These are phyloP conservation scores for Rhizomys pruinosus DNA, from an alignment of 2,113 vertebrate species.

Conservation along the genomic window DNA sequence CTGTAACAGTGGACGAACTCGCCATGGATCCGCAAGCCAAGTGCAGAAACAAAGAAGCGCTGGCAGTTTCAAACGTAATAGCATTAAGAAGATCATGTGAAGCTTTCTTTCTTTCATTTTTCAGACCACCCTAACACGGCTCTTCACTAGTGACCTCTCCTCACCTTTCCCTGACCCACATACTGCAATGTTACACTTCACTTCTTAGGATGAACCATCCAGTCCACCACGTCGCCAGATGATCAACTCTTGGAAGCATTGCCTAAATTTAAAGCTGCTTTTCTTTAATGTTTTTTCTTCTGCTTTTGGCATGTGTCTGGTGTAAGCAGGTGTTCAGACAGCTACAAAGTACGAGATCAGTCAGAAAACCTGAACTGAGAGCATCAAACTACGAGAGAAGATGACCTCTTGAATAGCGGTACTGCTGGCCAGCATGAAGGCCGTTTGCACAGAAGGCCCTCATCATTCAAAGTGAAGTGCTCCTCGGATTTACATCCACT, in stretches of 20 bases:
- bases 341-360: constrained; percentile 53
- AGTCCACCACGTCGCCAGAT: constrained; percentile 77
- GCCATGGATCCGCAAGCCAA: constrained; percentile 98
- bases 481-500: constrained; percentile 81
- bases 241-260: too few relatives aligned
- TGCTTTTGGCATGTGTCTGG: constrained; percentile 51
- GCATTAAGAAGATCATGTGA: constrained; percentile 99
- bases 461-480: constrained; percentile 81
- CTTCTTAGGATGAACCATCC: constrained; percentile 78
- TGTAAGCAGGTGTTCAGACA: constrained; percentile 75
- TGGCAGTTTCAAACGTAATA: constrained; percentile 98
- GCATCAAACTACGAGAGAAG: constrained; percentile 36
- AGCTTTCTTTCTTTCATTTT: constrained; percentile 65
- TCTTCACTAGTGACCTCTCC: constrained; percentile 67
- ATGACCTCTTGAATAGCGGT: constrained; percentile 66
- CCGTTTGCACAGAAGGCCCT: constrained; percentile 77
- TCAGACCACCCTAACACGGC: constrained; percentile 67
- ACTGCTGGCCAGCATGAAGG: constrained; percentile 77
- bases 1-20: constrained; percentile 93
- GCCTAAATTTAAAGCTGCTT: constrained; percentile 49
- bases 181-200: constrained; percentile 87
- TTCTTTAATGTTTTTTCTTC: constrained; percentile 51
- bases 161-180: not conserved
- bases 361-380: constrained; percentile 55
- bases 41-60: constrained; percentile 99